Percentiles rank a stretch among this genome's conserved stretches.
phyloP scores from a whole-genome alignment of 2,888 invertebrate species.

The Drosophila hamatofila region DNA sequence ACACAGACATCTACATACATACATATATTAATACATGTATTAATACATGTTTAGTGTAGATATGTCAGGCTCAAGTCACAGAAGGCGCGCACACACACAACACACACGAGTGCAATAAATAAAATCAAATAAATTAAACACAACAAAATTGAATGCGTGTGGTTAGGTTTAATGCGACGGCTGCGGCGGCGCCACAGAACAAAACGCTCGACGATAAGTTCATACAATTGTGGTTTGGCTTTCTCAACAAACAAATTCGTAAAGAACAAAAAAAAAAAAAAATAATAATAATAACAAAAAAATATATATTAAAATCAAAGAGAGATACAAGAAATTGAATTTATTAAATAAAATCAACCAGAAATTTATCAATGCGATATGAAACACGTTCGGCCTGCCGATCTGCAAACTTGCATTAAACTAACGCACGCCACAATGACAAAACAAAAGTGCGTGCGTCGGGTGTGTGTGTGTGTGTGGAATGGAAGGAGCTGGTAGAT shows the following conservation, averaged over 20 bases:
- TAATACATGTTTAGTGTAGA: not conserved
- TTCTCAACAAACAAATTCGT: not conserved
- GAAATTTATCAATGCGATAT: conserved; percentile 6
- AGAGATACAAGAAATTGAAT: not conserved
- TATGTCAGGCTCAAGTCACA: conserved; percentile 9
- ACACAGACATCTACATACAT: not conserved
- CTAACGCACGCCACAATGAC: not conserved
- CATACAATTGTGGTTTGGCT: conserved; percentile 34
- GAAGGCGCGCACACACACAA: not conserved
- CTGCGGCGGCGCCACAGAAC: conserved; percentile 31
- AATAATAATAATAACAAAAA: no score
- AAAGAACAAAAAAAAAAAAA: not conserved
- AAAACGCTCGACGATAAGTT: conserved; percentile 35
- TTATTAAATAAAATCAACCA: conserved; percentile 13
- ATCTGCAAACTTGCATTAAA: conserved; percentile 20
- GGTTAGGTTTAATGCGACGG: conserved; percentile 22
- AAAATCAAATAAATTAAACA: conserved; percentile 25
- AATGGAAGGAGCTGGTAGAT: conserved; percentile 29
- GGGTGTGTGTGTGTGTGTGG: not conserved
- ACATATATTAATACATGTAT: not conserved
- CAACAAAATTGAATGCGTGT: conserved; percentile 31
- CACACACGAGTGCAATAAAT: conserved; percentile 18
- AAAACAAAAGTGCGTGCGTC: not conserved
- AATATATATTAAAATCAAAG: not conserved
- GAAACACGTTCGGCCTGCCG: conserved; percentile 52